These are phyloP conservation scores for Brachylomia viminalis DNA, from an alignment of 2,888 invertebrate species.

Conservation along the genomic window DNA sequence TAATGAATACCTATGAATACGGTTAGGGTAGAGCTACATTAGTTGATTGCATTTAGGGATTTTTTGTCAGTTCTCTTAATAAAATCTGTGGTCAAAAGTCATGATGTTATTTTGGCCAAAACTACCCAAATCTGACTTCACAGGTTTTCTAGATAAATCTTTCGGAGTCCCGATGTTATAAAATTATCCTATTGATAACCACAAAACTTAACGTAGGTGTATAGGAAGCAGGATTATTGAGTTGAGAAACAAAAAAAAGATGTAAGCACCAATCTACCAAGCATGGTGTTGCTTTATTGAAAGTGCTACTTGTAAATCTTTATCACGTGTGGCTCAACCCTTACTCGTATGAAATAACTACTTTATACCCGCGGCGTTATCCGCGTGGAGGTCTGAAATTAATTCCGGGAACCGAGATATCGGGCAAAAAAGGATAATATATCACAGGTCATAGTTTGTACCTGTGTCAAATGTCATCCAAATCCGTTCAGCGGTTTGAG, in stretches of 20 bases:
- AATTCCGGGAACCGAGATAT: not conserved
- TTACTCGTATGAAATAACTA: constrained; percentile 5
- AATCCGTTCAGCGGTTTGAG: not conserved
- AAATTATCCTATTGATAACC: not conserved
- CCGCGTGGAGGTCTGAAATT: no score
- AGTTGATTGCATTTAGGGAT: not conserved
- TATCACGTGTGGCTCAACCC: not conserved
- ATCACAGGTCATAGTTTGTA: not conserved
- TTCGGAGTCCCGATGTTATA: not conserved
- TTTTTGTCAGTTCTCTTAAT: no score
- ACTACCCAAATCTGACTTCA: not conserved
- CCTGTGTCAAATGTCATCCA: not conserved
- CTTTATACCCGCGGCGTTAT: no score
- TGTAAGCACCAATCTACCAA: not conserved
- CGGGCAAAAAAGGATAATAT: not conserved
- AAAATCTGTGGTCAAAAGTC: not conserved
- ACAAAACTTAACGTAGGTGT: not conserved
- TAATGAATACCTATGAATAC: constrained; percentile 2
- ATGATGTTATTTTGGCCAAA: not conserved
- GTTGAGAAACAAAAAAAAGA: not conserved
- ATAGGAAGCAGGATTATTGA: not conserved
- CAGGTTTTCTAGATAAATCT: not conserved
- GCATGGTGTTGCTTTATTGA: not conserved
- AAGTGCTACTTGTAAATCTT: not conserved
- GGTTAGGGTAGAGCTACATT: constrained; percentile 19